phyloP scores from a whole-genome alignment of 2,888 invertebrate genomes.

The Dromius quadrimaculatus region DNA sequence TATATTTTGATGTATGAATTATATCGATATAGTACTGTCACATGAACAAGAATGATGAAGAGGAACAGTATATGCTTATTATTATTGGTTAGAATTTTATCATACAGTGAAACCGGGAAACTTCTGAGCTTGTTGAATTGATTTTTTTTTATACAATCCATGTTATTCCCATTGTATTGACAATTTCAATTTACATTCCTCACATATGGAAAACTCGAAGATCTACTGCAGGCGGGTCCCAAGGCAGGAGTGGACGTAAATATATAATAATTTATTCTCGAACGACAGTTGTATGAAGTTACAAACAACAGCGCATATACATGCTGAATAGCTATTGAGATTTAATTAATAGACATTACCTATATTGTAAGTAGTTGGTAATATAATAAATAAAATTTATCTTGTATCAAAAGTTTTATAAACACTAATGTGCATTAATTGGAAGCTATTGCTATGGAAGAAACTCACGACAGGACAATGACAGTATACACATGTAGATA shows the following conservation, averaged over 20 bases:
- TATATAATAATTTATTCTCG: slow-evolving; percentile 13
- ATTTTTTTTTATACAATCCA: too few species aligned
- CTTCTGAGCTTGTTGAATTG: too few species aligned
- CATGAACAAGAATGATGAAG: too few species aligned
- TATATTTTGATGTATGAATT: too few species aligned
- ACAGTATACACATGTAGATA: slow-evolving; percentile 40
- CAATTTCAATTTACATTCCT: slow-evolving; percentile 5
- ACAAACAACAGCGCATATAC: not conserved
- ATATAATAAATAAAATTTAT: slow-evolving; percentile 46
- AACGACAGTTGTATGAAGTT: slow-evolving; percentile 10
- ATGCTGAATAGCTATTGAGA: not conserved
- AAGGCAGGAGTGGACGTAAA: slow-evolving; percentile 6
- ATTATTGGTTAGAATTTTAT: too few species aligned
- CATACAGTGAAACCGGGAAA: too few species aligned
- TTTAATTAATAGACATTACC: slow-evolving; percentile 23
- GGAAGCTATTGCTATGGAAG: slow-evolving; percentile 33
- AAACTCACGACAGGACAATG: slow-evolving; percentile 39
- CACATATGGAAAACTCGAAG: not conserved
- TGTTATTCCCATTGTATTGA: too few species aligned
- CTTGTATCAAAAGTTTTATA: slow-evolving; percentile 45
- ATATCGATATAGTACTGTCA: too few species aligned
- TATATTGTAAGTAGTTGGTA: slow-evolving; percentile 7
- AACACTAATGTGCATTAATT: slow-evolving; percentile 46
- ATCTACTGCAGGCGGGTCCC: not conserved
- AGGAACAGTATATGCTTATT: too few species aligned